Conservation (phyloP, 2,888 invertebrate genomes). For the Scaptomyza tumidula region DNA sequence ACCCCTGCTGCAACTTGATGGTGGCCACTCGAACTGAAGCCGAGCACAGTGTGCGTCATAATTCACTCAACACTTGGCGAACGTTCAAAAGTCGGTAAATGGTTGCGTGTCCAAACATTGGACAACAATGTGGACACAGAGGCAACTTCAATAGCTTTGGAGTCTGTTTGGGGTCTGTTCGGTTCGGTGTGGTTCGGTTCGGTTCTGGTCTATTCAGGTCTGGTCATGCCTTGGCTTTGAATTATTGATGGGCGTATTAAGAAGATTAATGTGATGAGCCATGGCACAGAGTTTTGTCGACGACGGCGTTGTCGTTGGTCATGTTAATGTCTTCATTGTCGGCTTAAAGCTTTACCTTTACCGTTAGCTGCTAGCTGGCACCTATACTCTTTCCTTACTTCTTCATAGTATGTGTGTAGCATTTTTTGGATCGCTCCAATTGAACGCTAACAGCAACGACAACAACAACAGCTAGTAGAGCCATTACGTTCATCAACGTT, state of each 20-base stretch:
- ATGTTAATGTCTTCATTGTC: conserved; percentile 80
- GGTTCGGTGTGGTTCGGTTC: conserved; percentile 46
- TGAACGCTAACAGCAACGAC: conserved; percentile 45
- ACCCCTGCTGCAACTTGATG: conserved; percentile 29
- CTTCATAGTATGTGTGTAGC: conserved; percentile 20
- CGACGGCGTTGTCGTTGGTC: conserved; percentile 62
- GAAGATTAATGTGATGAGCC: conserved; percentile 79
- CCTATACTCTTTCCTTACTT: conserved; percentile 9
- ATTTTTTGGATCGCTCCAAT: conserved; percentile 49
- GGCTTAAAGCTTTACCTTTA: conserved; percentile 73
- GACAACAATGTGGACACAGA: conserved; percentile 33
- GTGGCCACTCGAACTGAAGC: conserved; percentile 62
- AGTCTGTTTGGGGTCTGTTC: conserved; percentile 23
- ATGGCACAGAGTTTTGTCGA: conserved; percentile 72
- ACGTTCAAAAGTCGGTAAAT: conserved; percentile 44
- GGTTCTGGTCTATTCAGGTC: conserved; percentile 33
- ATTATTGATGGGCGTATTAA: conserved; percentile 80
- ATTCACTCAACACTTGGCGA: conserved; percentile 72
- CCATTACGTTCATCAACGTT: conserved; percentile 74
- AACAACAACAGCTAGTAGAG: conserved; percentile 21
- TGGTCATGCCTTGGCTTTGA: conserved; percentile 79
- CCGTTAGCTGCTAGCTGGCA: conserved; percentile 48
- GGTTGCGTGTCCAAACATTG: conserved; percentile 61
- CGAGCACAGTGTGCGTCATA: conserved; percentile 64
- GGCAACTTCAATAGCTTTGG: conserved; percentile 39